Conservation (phyloP, 2,888 invertebrate species). For the Buathra laborator region DNA sequence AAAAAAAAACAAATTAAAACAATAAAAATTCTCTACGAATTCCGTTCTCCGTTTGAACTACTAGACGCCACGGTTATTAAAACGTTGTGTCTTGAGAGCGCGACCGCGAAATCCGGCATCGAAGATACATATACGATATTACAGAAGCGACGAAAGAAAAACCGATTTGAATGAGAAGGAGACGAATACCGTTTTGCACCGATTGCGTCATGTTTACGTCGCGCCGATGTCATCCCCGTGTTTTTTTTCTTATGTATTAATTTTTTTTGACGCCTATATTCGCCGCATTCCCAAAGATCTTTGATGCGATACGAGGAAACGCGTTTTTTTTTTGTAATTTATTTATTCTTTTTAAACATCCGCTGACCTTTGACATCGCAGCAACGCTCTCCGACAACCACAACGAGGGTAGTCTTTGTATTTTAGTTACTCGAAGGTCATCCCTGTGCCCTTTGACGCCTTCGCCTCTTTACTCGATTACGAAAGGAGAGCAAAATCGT, state of each 20-base stretch:
- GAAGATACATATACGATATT: constrained; percentile 1
- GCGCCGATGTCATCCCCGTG: background rate
- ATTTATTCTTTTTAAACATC: background rate
- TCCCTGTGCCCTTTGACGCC: constrained; percentile 37
- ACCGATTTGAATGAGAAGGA: too few species aligned
- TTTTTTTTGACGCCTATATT: background rate
- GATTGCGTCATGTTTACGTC: constrained; percentile 50
- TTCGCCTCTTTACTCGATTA: background rate
- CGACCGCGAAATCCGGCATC: too few species aligned
- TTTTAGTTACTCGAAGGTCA: constrained; percentile 55
- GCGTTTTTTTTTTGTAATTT: background rate
- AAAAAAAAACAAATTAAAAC: too few species aligned
- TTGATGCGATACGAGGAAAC: background rate
- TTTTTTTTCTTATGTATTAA: background rate
- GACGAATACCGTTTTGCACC: too few species aligned
- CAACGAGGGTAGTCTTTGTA: constrained; percentile 15
- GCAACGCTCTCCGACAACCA: constrained; percentile 6
- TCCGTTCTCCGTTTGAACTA: too few species aligned
- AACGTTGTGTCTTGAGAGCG: too few species aligned
- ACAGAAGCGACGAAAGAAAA: constrained; percentile 13
- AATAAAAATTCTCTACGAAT: too few species aligned
- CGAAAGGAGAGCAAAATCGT: constrained; percentile 56
- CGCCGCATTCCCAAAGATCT: background rate
- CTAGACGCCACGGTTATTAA: too few species aligned
- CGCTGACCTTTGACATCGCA: constrained; percentile 41